Evolutionary conservation across 2,797 vertebrate genomes (phyloP).

Genomic region (Propithecus perrieri): DNA sequence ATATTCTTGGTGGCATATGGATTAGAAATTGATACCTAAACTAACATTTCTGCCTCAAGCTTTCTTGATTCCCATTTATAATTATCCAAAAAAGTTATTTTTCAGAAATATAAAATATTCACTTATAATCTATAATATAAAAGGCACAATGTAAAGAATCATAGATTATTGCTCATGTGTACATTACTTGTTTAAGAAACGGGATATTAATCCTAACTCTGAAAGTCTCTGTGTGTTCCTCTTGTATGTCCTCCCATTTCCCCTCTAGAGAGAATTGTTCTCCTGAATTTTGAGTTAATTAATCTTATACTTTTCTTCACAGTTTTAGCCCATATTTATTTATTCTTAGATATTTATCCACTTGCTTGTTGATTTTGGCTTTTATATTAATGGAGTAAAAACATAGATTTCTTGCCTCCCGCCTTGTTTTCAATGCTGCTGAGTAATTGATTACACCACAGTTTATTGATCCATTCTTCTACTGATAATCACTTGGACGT

Average conservation of each 20-base stretch:
- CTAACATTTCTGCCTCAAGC: background rate
- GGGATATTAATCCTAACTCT: background rate
- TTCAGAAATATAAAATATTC: background rate
- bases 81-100: background rate
- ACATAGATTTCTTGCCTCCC: background rate
- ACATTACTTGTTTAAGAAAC: background rate
- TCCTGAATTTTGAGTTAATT: background rate
- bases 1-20: background rate
- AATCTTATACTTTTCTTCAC: background rate
- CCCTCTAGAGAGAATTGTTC: background rate
- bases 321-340: background rate
- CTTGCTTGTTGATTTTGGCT: background rate
- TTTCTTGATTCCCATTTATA: background rate
- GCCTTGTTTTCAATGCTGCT: background rate
- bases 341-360: background rate
- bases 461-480: background rate
- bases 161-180: background rate
- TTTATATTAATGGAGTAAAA: background rate
- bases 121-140: background rate
- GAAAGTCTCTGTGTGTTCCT: background rate
- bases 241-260: background rate
- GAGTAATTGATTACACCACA: background rate
- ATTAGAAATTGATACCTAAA: background rate
- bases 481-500: background rate
- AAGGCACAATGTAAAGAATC: background rate